phyloP scores from a whole-genome alignment of 2,888 invertebrate species.

The Cryptus armator region DNA sequence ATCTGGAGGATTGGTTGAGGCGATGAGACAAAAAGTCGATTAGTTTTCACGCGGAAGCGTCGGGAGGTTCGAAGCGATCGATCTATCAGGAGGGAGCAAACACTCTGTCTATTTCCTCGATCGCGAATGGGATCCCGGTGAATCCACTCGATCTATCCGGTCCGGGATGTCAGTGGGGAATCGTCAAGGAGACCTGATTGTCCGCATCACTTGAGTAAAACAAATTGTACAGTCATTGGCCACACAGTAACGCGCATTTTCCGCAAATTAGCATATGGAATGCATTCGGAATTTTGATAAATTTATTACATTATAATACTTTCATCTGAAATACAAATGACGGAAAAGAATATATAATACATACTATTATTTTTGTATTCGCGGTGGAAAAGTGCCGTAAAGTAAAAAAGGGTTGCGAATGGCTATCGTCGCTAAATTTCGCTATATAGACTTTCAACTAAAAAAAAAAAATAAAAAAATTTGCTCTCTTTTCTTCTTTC shows the following conservation, averaged over 20 bases:
- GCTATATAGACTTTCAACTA: too few species aligned
- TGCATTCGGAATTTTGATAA: background rate
- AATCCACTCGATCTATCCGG: conserved; percentile 1
- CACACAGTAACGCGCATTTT: background rate
- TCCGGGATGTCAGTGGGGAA: background rate
- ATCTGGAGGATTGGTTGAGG: background rate
- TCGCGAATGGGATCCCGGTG: conserved; percentile 38
- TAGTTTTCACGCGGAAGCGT: conserved; percentile 63
- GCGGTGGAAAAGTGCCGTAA: too few species aligned
- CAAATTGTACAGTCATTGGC: background rate
- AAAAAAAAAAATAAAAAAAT: too few species aligned
- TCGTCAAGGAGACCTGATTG: background rate
- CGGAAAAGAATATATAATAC: background rate
- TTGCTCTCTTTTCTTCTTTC: too few species aligned
- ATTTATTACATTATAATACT: background rate
- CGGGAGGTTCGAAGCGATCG: conserved; percentile 61
- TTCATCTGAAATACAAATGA: background rate
- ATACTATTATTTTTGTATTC: too few species aligned
- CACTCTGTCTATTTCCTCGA: conserved; percentile 63
- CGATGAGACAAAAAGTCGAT: conserved; percentile 24
- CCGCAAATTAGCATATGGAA: background rate
- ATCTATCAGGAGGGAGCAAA: conserved; percentile 28
- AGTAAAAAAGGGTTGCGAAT: too few species aligned
- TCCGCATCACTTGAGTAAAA: background rate
- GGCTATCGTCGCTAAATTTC: too few species aligned